Evolutionary conservation across 2,113 vertebrate species (phyloP).

Genomic region (Argyrosomus japonicus): DNA sequence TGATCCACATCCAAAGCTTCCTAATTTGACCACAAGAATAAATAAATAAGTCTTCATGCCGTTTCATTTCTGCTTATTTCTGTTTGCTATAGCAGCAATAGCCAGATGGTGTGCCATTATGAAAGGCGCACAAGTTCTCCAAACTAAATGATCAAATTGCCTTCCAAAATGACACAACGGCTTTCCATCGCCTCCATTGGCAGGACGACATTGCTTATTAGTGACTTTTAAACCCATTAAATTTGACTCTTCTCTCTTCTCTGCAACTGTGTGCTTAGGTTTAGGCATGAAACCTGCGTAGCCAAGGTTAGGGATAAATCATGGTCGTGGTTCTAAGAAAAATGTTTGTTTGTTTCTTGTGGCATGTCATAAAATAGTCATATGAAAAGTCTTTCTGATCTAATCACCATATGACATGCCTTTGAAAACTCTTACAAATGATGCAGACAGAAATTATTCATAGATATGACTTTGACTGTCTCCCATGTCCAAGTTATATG

Average conservation of each 20-base stretch:
- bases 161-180: not conserved
- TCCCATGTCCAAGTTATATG: not conserved
- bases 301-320: not conserved
- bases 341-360: not conserved
- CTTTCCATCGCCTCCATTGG: not conserved
- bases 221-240: not conserved
- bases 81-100: not conserved
- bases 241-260: not conserved
- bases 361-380: not conserved
- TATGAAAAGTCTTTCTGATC: not conserved
- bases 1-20: not conserved
- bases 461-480: too few species aligned
- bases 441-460: not conserved
- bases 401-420: not conserved
- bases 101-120: not conserved
- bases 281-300: not conserved
- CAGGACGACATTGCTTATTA: not conserved
- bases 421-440: not conserved
- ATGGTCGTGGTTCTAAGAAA: too few species aligned
- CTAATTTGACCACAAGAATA: not conserved
- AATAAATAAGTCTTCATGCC: not conserved
- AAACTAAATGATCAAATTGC: not conserved
- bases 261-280: not conserved
- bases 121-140: not conserved
- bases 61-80: constrained; percentile 6